These are phyloP conservation scores for Limenitis camilla DNA, from an alignment of 2,888 invertebrate genomes.

Conservation along the genomic window DNA sequence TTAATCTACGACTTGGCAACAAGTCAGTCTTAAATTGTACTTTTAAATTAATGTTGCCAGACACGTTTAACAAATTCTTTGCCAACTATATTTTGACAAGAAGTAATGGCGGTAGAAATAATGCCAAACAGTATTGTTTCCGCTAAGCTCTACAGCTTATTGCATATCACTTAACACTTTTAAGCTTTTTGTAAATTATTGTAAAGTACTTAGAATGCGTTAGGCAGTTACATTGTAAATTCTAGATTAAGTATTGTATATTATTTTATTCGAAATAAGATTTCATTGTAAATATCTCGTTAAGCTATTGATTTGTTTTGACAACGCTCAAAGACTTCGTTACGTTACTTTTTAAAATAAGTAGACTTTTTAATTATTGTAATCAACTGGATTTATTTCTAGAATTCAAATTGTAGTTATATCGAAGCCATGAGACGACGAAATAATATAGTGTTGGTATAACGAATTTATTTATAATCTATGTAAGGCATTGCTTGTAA, in stretches of 20 bases:
- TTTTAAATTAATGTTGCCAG: too few relatives aligned
- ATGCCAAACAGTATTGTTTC: slow-evolving; percentile 20
- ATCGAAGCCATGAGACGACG: slow-evolving; percentile 7
- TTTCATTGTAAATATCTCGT: slow-evolving; percentile 60
- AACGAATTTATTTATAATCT: too few relatives aligned
- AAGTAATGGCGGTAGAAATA: slow-evolving; percentile 1
- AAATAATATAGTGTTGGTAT: background rate
- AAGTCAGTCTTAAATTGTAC: too few relatives aligned
- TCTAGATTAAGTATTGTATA: slow-evolving; percentile 51
- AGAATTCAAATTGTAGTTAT: slow-evolving; percentile 7
- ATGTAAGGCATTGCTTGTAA: too few relatives aligned
- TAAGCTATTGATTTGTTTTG: slow-evolving; percentile 34
- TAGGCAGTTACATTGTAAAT: slow-evolving; percentile 54
- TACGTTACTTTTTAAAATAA: slow-evolving; percentile 25
- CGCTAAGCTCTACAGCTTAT: slow-evolving; percentile 55
- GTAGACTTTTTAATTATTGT: slow-evolving; percentile 21
- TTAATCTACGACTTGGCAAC: too few relatives aligned
- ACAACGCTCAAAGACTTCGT: slow-evolving; percentile 36
- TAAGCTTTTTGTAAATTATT: slow-evolving; percentile 65
- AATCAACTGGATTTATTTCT: slow-evolving; percentile 1
- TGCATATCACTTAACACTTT: slow-evolving; percentile 66
- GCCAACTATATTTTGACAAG: slow-evolving; percentile 1
- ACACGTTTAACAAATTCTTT: background rate
- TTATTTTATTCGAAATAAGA: slow-evolving; percentile 54
- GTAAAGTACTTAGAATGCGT: slow-evolving; percentile 65